Conservation (phyloP, 2,113 vertebrate species). For the Sarotherodon lohbergeri region DNA sequence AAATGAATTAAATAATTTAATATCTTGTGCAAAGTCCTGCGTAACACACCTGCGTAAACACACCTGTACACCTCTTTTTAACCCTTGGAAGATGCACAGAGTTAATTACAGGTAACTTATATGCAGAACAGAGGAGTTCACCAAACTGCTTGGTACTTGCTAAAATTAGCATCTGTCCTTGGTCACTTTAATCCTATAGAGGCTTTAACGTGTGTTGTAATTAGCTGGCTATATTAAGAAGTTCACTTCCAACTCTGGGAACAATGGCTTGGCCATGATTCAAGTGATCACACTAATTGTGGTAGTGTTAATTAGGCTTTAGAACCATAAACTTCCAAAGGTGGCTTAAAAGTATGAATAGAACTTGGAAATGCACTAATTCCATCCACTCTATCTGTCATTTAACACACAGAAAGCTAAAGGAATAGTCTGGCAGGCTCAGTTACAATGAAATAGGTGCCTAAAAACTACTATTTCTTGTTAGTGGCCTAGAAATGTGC, state of each 20-base stretch:
- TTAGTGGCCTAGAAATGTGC: not conserved
- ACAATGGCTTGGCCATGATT: not conserved
- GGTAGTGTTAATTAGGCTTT: not conserved
- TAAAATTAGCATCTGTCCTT: not conserved
- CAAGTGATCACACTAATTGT: not conserved
- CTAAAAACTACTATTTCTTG: not conserved
- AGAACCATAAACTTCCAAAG: not conserved
- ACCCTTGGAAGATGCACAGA: not conserved
- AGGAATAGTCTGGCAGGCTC: not conserved
- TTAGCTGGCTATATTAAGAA: not conserved
- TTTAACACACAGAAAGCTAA: not conserved
- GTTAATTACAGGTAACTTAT: not conserved
- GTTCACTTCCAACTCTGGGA: not conserved
- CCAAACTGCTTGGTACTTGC: not conserved
- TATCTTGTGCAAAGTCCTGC: not conserved
- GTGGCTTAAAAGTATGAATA: not conserved
- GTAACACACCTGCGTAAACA: not conserved
- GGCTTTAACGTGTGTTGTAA: not conserved
- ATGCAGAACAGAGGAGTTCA: not conserved
- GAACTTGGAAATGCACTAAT: not conserved
- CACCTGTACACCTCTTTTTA: not conserved
- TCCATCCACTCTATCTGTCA: not conserved
- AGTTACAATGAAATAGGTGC: not conserved
- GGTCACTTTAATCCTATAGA: slow-evolving; percentile 8
- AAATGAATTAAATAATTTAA: not conserved